Evolutionary conservation across 2,888 invertebrate genomes (phyloP).

Genomic region (Pheosia gnoma): DNA sequence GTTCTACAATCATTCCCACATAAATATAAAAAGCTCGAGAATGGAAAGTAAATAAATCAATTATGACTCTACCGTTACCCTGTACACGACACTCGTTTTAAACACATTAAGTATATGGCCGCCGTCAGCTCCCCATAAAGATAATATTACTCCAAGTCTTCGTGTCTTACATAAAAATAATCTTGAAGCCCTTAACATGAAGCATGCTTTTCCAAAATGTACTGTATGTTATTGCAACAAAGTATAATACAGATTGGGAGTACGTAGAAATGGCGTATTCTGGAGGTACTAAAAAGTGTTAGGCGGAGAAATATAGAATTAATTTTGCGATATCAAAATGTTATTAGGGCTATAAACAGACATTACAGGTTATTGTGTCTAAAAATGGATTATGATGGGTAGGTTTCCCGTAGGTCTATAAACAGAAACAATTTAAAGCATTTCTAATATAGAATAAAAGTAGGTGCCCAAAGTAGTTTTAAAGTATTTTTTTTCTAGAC

Average conservation of each 20-base stretch:
- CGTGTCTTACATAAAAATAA: slow-evolving; percentile 12
- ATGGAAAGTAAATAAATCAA: neutral
- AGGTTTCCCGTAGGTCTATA: neutral
- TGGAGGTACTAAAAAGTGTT: slow-evolving; percentile 8
- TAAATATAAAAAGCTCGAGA: too few species aligned
- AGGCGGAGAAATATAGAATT: slow-evolving; percentile 7
- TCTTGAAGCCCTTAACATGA: slow-evolving; percentile 1
- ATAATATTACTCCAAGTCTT: slow-evolving; percentile 11
- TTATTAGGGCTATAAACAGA: slow-evolving; percentile 10
- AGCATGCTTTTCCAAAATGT: neutral
- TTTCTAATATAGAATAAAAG: too few species aligned
- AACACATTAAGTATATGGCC: slow-evolving; percentile 10
- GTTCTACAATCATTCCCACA: too few species aligned
- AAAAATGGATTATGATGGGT: slow-evolving; percentile 4
- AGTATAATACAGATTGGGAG: neutral
- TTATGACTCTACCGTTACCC: neutral
- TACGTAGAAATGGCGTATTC: neutral
- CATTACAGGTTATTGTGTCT: slow-evolving; percentile 3
- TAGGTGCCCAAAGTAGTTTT: neutral
- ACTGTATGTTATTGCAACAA: neutral
- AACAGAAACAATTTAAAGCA: neutral
- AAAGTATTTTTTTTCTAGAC: too few species aligned
- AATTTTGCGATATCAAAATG: slow-evolving; percentile 6
- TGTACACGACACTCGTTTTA: slow-evolving; percentile 8
- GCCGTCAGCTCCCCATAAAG: slow-evolving; percentile 12